Conservation (phyloP, 2,888 invertebrate species). For the Stegana nigrithorax region DNA sequence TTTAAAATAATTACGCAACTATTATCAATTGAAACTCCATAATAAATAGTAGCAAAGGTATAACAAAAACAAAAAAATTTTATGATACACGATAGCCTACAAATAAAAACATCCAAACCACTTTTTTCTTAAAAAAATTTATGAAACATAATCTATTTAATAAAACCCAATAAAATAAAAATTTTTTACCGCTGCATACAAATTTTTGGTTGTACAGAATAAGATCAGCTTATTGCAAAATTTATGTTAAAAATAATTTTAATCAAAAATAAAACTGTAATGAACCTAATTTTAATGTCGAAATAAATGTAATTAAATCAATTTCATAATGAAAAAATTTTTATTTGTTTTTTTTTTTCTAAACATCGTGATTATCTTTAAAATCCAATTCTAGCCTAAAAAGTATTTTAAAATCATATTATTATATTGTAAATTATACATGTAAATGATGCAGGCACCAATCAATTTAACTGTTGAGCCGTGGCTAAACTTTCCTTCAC, state of each 20-base stretch:
- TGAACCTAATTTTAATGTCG: conserved; percentile 41
- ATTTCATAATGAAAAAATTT: conserved; percentile 33
- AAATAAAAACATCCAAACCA: not conserved
- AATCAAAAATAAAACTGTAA: conserved; percentile 2
- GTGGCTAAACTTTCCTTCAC: too few relatives aligned
- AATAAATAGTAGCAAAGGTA: conserved; percentile 29
- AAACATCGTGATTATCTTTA: not conserved
- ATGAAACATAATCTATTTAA: conserved; percentile 33
- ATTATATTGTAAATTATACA: too few relatives aligned
- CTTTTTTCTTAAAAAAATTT: conserved; percentile 25
- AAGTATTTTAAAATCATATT: too few relatives aligned
- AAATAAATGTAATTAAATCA: conserved; percentile 53
- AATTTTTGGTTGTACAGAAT: conserved; percentile 23
- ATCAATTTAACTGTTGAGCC: too few relatives aligned
- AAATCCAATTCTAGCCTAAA: too few relatives aligned
- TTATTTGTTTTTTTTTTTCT: not conserved
- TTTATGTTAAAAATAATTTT: conserved; percentile 59
- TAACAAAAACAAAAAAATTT: conserved; percentile 37
- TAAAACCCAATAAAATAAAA: conserved; percentile 24
- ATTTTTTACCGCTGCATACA: conserved; percentile 31
- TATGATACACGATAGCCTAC: conserved; percentile 22
- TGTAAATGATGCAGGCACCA: too few relatives aligned
- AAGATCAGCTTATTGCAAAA: conserved; percentile 50
- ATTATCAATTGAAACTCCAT: too few relatives aligned
- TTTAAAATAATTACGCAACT: too few relatives aligned